Conservation (phyloP, 2,888 invertebrate genomes). For the Rosalia funebris region DNA sequence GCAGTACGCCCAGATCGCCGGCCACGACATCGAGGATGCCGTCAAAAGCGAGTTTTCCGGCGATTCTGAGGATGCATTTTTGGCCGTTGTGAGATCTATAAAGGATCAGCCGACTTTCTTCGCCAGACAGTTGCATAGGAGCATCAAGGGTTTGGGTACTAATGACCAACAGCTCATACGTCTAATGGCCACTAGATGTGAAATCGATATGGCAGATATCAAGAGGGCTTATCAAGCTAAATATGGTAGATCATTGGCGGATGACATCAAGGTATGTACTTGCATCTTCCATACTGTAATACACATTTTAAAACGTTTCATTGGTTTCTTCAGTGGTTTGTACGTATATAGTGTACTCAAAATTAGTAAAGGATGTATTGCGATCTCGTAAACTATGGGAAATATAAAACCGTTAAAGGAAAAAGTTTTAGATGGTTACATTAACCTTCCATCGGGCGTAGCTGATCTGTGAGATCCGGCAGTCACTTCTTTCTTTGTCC, state of each 20-base stretch:
- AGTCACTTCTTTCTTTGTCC: too few species aligned
- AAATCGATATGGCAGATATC: slow-evolving; percentile 88
- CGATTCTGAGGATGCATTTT: slow-evolving; percentile 79
- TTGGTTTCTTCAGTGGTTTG: too few species aligned
- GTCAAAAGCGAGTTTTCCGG: slow-evolving; percentile 88
- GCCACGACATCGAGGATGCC: slow-evolving; percentile 81
- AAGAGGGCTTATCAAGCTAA: slow-evolving; percentile 79
- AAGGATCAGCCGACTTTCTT: slow-evolving; percentile 84
- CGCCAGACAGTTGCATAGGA: slow-evolving; percentile 84
- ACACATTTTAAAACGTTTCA: too few species aligned
- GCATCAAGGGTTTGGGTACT: slow-evolving; percentile 91
- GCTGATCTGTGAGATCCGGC: too few species aligned
- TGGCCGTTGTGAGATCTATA: slow-evolving; percentile 84
- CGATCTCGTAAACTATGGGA: too few species aligned
- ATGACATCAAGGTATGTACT: slow-evolving; percentile 80
- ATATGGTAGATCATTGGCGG: slow-evolving; percentile 80
- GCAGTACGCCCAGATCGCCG: slow-evolving; percentile 79
- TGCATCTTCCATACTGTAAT: background rate
- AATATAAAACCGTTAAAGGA: too few species aligned
- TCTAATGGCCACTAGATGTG: slow-evolving; percentile 82
- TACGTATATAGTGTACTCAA: too few species aligned
- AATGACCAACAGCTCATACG: slow-evolving; percentile 87
- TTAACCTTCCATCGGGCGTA: too few species aligned
- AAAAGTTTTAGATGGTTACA: too few species aligned
- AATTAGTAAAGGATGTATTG: too few species aligned